These are phyloP conservation scores for Drosophila nr. perissopoda DNA, from an alignment of 2,888 invertebrate species.

Conservation along the genomic window DNA sequence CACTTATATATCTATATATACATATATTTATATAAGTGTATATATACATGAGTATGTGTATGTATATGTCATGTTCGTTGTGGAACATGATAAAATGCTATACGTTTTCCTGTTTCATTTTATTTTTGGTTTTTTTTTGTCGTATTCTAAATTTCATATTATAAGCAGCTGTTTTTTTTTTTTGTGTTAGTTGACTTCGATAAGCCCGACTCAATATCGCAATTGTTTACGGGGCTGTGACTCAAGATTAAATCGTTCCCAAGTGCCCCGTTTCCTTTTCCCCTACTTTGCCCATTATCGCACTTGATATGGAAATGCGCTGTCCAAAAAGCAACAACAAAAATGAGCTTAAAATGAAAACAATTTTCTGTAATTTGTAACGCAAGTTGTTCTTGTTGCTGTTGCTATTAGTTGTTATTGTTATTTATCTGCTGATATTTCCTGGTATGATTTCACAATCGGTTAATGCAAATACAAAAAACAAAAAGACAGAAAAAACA, in stretches of 20 bases:
- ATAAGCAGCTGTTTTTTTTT: conserved; percentile 19
- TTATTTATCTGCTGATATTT: conserved; percentile 77
- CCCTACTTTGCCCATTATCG: conserved; percentile 14
- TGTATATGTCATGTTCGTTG: conserved; percentile 9
- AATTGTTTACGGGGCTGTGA: conserved; percentile 51
- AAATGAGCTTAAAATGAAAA: conserved; percentile 54
- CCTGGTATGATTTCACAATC: conserved; percentile 71
- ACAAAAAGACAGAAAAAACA: conserved; percentile 14
- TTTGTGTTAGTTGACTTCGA: conserved; percentile 46
- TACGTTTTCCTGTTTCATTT: conserved; percentile 20
- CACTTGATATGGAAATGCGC: conserved; percentile 72
- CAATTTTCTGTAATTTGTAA: conserved; percentile 74
- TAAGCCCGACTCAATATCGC: conserved; percentile 55
- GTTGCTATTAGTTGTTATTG: conserved; percentile 55
- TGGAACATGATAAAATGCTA: conserved; percentile 5
- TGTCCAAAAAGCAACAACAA: conserved; percentile 60
- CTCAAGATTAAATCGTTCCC: conserved; percentile 44
- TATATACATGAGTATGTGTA: conserved; percentile 1
- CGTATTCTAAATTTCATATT: conserved; percentile 46
- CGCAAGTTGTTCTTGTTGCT: conserved; percentile 48
- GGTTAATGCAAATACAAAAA: conserved; percentile 49
- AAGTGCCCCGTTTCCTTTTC: conserved; percentile 2
- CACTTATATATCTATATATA: not conserved
- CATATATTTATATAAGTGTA: not conserved
- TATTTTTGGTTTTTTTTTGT: conserved; percentile 1